A percentile compares a stretch with the other conserved stretches of the same genome.
phyloP scores from a whole-genome alignment of 2,888 invertebrate genomes.

The Sinohyriopsis cumingii region DNA sequence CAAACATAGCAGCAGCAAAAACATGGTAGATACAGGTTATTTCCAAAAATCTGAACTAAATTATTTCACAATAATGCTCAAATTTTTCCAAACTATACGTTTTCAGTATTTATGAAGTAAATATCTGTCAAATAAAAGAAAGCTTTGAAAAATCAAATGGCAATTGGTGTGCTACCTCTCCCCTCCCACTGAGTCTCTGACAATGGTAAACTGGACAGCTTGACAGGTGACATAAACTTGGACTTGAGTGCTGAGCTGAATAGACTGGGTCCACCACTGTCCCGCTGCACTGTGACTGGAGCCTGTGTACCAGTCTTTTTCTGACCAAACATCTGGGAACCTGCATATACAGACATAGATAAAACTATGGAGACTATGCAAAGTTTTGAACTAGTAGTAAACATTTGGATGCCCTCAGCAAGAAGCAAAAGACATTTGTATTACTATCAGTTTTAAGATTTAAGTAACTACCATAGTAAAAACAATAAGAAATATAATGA shows the following conservation, averaged over 20 bases:
- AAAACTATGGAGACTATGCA: neutral
- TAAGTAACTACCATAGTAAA: too few relatives aligned
- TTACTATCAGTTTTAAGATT: too few relatives aligned
- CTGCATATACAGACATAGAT: conserved; percentile 9
- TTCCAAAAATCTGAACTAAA: too few relatives aligned
- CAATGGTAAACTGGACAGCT: conserved; percentile 41
- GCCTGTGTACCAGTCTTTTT: conserved; percentile 14
- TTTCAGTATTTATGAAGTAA: too few relatives aligned
- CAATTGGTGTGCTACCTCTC: conserved; percentile 11
- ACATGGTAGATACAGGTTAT: too few relatives aligned
- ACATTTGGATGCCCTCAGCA: too few relatives aligned
- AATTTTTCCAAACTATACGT: too few relatives aligned
- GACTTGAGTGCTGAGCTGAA: conserved; percentile 49
- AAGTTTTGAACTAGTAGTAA: too few relatives aligned
- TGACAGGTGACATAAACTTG: conserved; percentile 49
- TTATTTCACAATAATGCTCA: too few relatives aligned
- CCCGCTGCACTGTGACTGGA: conserved; percentile 18
- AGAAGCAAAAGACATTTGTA: neutral
- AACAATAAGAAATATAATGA: too few relatives aligned
- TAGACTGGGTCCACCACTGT: conserved; percentile 37
- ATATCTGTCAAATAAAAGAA: too few relatives aligned
- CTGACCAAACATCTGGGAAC: conserved; percentile 29
- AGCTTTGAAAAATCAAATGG: neutral
- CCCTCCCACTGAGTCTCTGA: conserved; percentile 22
- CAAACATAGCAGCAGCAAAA: too few relatives aligned